Evolutionary conservation across 2,888 invertebrate genomes (phyloP).

Genomic region (Sinopyrophorus schimmeli): DNA sequence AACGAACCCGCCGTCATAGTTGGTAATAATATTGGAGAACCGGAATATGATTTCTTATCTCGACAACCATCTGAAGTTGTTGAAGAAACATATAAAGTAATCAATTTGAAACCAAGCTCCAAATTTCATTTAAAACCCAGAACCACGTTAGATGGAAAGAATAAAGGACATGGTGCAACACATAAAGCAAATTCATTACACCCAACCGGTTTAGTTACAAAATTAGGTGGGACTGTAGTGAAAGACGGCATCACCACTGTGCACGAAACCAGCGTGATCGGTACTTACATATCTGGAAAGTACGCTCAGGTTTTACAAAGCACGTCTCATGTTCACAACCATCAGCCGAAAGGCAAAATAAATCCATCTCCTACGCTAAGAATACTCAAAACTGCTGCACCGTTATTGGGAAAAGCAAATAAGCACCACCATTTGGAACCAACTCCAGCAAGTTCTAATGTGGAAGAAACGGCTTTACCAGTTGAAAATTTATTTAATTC

Average conservation of each 20-base stretch:
- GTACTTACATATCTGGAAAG: slow-evolving; percentile 84
- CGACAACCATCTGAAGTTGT: slow-evolving; percentile 83
- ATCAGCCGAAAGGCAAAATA: slow-evolving; percentile 60
- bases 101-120: slow-evolving; percentile 75
- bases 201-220: slow-evolving; percentile 80
- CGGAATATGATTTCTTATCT: slow-evolving; percentile 83
- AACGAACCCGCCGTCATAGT: slow-evolving; percentile 63
- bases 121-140: slow-evolving; percentile 59
- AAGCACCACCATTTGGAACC: slow-evolving; percentile 66
- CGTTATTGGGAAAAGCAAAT: slow-evolving; percentile 56
- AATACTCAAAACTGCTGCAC: slow-evolving; percentile 77
- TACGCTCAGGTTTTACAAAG: slow-evolving; percentile 87
- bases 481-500: slow-evolving; percentile 61
- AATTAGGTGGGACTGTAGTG: slow-evolving; percentile 80
- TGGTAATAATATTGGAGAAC: slow-evolving; percentile 76
- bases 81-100: slow-evolving; percentile 83
- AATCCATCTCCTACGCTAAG: slow-evolving; percentile 68
- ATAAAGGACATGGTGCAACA: slow-evolving; percentile 55
- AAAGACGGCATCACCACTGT: slow-evolving; percentile 82
- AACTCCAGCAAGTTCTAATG: slow-evolving; percentile 61
- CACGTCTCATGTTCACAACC: slow-evolving; percentile 69
- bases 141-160: slow-evolving; percentile 50
- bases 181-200: slow-evolving; percentile 64
- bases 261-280: slow-evolving; percentile 87
- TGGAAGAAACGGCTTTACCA: slow-evolving; percentile 61